Conservation (phyloP, 2,888 invertebrate genomes). For the Isotomurus palustris region DNA sequence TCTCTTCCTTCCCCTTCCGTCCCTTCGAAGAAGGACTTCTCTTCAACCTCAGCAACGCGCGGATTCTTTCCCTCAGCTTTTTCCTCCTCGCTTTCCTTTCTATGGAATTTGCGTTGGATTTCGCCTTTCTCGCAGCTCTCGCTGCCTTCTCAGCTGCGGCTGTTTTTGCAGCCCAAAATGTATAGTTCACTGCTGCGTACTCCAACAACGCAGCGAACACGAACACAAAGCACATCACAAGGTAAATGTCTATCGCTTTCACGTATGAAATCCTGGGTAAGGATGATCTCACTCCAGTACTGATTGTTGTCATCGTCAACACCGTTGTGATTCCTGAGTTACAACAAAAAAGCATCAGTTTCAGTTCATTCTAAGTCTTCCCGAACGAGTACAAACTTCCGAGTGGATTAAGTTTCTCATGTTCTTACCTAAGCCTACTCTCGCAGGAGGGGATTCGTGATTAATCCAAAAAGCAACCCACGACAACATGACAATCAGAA, state of each 20-base stretch:
- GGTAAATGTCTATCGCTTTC: slow-evolving; percentile 59
- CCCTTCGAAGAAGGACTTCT: not conserved
- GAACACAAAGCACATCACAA: slow-evolving; percentile 59
- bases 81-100: not conserved
- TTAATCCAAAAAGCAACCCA: slow-evolving; percentile 53
- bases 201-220: slow-evolving; percentile 59
- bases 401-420: too few species aligned
- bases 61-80: not conserved
- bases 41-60: too few species aligned
- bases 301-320: slow-evolving; percentile 59
- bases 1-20: too few species aligned
- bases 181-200: slow-evolving; percentile 59
- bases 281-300: slow-evolving; percentile 56
- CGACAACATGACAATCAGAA: slow-evolving; percentile 58
- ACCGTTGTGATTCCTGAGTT: slow-evolving; percentile 58
- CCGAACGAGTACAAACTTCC: not conserved
- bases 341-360: not conserved
- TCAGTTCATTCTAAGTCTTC: not conserved
- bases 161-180: slow-evolving; percentile 56
- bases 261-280: slow-evolving; percentile 58
- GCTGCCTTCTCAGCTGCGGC: slow-evolving; percentile 50
- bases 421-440: slow-evolving; percentile 57
- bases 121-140: slow-evolving; percentile 44
- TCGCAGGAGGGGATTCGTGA: slow-evolving; percentile 56
- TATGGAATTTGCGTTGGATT: not conserved